Conservation (phyloP, 1,140 invertebrate genomes). For the Lordiphosa stackelbergi region DNA sequence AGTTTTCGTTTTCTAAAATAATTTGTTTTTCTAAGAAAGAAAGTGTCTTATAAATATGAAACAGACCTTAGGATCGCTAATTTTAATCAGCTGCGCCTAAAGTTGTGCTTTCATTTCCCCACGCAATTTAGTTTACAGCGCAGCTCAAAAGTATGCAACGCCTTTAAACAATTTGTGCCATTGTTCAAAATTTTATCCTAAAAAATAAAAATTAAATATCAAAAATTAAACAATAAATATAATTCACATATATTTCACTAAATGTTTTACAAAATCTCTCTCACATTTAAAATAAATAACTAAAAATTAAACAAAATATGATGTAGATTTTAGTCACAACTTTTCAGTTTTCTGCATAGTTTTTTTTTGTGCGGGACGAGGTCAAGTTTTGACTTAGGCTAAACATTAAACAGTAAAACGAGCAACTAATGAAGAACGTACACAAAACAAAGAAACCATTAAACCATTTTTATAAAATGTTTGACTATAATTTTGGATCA, state of each 20-base stretch:
- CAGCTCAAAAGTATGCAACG: conserved; percentile 24
- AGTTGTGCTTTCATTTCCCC: not conserved
- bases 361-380: conserved; percentile 6
- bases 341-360: conserved; percentile 25
- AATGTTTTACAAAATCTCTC: conserved; percentile 47
- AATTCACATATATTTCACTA: conserved; percentile 57
- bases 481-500: conserved; percentile 52
- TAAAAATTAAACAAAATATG: conserved; percentile 49
- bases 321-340: conserved; percentile 17
- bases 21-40: too few species aligned
- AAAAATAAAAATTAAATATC: not conserved
- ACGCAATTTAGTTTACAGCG: not conserved
- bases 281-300: conserved; percentile 57
- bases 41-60: too few species aligned
- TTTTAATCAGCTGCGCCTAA: not conserved
- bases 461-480: conserved; percentile 17
- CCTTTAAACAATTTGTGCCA: conserved; percentile 1
- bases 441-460: conserved; percentile 27
- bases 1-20: too few species aligned
- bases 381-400: too few species aligned
- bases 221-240: conserved; percentile 55
- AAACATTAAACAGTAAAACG: conserved; percentile 28
- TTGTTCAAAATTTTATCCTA: too few species aligned
- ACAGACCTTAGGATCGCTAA: too few species aligned
- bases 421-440: conserved; percentile 14